Conservation (phyloP, 2,888 invertebrate genomes). For the Leptinotarsa rubiginosa region DNA sequence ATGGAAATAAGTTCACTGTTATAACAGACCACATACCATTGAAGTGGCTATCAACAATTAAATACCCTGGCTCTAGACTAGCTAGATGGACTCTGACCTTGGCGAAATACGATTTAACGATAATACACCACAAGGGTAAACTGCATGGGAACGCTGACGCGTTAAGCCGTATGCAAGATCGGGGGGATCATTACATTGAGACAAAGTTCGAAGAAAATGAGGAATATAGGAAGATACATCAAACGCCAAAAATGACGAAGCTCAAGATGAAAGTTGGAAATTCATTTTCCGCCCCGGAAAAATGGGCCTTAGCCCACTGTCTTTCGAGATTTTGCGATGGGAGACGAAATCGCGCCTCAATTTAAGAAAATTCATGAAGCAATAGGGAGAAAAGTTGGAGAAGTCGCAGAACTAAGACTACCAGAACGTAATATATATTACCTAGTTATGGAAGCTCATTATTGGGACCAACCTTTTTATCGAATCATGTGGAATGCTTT, state of each 20-base stretch:
- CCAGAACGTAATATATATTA: neutral
- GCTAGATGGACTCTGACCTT: neutral
- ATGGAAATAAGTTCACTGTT: conserved; percentile 18
- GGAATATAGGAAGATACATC: neutral
- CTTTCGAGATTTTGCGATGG: neutral
- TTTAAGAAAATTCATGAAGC: neutral
- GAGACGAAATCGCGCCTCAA: neutral
- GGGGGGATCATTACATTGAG: too few species aligned
- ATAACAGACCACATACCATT: conserved; percentile 25
- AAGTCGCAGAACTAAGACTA: too few species aligned
- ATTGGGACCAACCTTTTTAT: conserved; percentile 4
- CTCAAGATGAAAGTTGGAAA: neutral
- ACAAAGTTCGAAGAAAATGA: neutral
- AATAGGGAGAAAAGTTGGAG: neutral
- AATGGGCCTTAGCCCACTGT: too few species aligned
- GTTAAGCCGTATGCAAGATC: too few species aligned
- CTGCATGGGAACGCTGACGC: neutral
- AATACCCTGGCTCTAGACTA: too few species aligned
- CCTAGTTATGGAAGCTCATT: neutral
- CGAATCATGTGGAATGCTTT: neutral
- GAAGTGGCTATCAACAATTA: too few species aligned
- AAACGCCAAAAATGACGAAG: neutral
- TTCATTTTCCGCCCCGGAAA: neutral
- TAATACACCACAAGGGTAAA: neutral
- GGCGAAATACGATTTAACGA: neutral